Percentiles rank a stretch among this genome's conserved stretches.
Conservation (phyloP, 2,888 invertebrate species). For the Neuroscelio doddi region DNA sequence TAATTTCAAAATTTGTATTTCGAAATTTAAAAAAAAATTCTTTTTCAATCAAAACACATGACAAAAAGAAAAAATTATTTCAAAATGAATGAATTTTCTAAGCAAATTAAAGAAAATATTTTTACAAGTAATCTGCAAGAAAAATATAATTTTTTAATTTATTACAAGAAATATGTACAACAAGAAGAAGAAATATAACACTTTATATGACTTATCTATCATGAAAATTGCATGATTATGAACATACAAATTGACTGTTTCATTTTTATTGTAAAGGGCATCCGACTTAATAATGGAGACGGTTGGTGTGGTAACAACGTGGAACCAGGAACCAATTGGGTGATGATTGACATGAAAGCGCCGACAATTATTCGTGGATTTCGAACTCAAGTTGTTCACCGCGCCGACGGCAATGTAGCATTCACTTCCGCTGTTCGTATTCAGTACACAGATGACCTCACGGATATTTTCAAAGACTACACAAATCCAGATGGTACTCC, state of each 20-base stretch:
- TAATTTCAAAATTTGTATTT: no score
- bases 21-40: no score
- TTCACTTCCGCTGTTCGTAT: conserved; percentile 93
- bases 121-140: no score
- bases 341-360: conserved; percentile 88
- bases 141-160: no score
- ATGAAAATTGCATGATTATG: no score
- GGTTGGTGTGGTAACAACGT: conserved; percentile 94
- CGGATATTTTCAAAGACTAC: conserved; percentile 92
- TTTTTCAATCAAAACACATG: background rate
- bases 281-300: conserved; percentile 85
- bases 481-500: conserved; percentile 94
- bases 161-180: no score
- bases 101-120: no score
- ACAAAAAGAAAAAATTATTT: no score
- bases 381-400: conserved; percentile 89
- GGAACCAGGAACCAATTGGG: conserved; percentile 92
- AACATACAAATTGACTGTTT: no score
- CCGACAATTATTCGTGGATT: conserved; percentile 92
- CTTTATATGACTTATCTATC: no score
- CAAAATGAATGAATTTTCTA: no score
- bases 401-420: conserved; percentile 87
- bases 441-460: conserved; percentile 88
- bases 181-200: no score
- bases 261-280: conserved; percentile 75